phyloP scores from a whole-genome alignment of 2,113 vertebrate species.

The human (Homo sapiens) region DNA sequence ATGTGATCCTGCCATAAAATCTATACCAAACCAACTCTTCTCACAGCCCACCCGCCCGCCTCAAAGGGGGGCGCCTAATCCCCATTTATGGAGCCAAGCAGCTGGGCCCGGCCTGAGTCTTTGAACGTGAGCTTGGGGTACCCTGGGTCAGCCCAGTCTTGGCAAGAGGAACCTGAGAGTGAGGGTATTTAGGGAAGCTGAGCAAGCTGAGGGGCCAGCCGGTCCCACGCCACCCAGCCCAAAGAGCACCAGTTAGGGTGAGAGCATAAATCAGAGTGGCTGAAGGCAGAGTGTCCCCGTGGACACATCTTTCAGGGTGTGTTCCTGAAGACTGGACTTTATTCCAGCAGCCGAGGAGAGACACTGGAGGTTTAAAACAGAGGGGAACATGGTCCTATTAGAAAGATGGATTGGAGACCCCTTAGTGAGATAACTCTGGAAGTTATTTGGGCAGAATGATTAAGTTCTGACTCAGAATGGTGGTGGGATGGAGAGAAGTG shows the following conservation, averaged over 20 bases:
- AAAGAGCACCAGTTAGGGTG: neutral
- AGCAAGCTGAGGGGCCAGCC: neutral
- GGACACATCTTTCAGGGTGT: neutral
- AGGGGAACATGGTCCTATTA: neutral
- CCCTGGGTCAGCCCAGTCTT: slow-evolving; percentile 49
- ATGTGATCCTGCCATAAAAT: slow-evolving; percentile 80
- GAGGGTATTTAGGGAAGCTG: slow-evolving; percentile 14
- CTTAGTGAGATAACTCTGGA: neutral
- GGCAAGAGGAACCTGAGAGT: slow-evolving; percentile 69
- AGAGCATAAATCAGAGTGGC: neutral
- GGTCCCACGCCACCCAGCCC: neutral
- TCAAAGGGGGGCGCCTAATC: slow-evolving; percentile 78
- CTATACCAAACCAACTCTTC: slow-evolving; percentile 72
- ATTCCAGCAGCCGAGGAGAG: neutral
- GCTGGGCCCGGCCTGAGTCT: slow-evolving; percentile 70
- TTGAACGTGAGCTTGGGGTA: slow-evolving; percentile 77
- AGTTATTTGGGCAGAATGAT: neutral
- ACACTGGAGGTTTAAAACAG: neutral
- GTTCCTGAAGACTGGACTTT: neutral
- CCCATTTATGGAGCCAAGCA: slow-evolving; percentile 74
- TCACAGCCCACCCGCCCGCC: slow-evolving; percentile 76
- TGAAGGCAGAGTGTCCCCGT: neutral
- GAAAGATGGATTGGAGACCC: neutral
- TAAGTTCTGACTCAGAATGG: neutral
- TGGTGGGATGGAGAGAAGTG: neutral